Evolutionary conservation across 2,797 vertebrate species (phyloP).

Genomic region (Florisuga fusca): DNA sequence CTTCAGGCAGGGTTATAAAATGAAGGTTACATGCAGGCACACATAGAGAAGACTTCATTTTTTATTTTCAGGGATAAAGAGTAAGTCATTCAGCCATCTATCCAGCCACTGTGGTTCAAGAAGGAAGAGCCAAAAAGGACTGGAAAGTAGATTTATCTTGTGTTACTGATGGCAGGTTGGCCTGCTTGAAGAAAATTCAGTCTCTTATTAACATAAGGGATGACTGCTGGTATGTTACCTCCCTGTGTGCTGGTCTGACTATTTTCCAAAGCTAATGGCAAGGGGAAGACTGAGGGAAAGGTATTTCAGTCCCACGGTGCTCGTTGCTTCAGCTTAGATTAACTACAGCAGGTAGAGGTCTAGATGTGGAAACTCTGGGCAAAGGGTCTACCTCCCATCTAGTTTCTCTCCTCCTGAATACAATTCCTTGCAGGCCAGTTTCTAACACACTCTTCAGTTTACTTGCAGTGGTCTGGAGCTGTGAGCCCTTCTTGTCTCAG

Average conservation of each 20-base stretch:
- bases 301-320: not conserved
- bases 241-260: not conserved
- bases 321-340: not conserved
- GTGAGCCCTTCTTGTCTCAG: not conserved
- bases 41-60: not conserved
- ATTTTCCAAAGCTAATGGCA: not conserved
- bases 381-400: not conserved
- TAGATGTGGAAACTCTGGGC: not conserved
- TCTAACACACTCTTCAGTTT: not conserved
- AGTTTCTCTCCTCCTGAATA: not conserved
- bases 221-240: slow-evolving; percentile 14
- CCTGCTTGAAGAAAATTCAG: not conserved
- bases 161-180: not conserved
- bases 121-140: not conserved
- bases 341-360: not conserved
- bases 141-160: slow-evolving; percentile 24
- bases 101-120: not conserved
- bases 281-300: not conserved
- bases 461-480: not conserved
- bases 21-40: not conserved
- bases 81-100: not conserved
- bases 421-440: not conserved
- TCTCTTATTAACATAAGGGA: not conserved
- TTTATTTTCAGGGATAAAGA: slow-evolving; percentile 2
- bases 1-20: not conserved